Conservation (phyloP, 2,797 vertebrate genomes). For the Steatocranus sp. region DNA sequence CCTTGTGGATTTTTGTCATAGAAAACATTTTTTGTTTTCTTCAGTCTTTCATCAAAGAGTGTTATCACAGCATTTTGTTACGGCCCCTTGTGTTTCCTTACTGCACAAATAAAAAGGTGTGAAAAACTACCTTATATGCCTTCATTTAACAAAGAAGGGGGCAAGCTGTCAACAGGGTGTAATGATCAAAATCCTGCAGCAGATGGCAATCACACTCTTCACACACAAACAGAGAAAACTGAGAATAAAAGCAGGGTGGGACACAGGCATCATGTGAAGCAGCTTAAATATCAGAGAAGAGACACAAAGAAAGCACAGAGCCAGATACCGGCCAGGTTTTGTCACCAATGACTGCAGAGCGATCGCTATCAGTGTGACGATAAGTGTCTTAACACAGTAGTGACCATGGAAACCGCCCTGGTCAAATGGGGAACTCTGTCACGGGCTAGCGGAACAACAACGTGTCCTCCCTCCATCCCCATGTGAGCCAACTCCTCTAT, state of each 20-base stretch:
- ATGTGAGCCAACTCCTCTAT: constrained; percentile 11
- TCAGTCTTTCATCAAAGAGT: neutral
- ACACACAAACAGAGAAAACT: neutral
- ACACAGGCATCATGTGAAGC: constrained; percentile 2
- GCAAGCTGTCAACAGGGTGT: constrained; percentile 16
- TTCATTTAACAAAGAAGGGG: neutral
- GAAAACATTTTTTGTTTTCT: neutral
- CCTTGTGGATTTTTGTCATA: neutral
- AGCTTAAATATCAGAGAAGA: constrained; percentile 37
- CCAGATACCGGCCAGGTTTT: constrained; percentile 26
- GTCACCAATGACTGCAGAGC: constrained; percentile 31
- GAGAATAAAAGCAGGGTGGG: neutral
- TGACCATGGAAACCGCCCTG: constrained; percentile 74
- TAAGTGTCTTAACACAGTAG: constrained; percentile 64
- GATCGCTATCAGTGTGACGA: constrained; percentile 47
- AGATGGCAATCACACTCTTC: constrained; percentile 60
- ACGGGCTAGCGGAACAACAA: constrained; percentile 64
- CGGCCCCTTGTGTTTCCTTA: neutral
- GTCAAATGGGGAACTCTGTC: constrained; percentile 66
- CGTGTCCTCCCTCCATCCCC: constrained; percentile 34
- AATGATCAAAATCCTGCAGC: constrained; percentile 29
- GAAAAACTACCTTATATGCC: neutral
- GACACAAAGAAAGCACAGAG: neutral
- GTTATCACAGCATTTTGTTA: neutral
- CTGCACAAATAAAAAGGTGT: neutral